These are phyloP conservation scores for Cephus cinctus DNA, from an alignment of 1,140 invertebrate genomes.

Conservation along the genomic window DNA sequence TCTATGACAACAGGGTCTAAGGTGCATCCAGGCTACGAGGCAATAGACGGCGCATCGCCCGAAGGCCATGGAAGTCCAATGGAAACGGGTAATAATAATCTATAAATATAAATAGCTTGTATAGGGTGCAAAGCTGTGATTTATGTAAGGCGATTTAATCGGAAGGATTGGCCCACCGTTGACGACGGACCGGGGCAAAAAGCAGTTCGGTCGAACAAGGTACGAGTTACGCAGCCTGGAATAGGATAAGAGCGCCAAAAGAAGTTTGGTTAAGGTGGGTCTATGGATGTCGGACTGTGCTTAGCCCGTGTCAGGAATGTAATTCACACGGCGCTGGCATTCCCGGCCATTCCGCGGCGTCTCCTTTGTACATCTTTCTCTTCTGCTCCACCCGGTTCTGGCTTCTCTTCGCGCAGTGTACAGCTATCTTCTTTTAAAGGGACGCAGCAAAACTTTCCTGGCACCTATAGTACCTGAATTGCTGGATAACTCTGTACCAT, in stretches of 20 bases:
- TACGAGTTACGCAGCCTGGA: slow-evolving; percentile 21
- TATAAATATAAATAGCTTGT: not conserved
- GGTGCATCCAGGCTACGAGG: no score
- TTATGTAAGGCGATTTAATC: not conserved
- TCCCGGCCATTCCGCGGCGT: slow-evolving; percentile 38
- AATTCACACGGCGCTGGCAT: slow-evolving; percentile 48
- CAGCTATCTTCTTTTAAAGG: no score
- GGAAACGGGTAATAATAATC: not conserved
- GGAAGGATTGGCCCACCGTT: slow-evolving; percentile 18
- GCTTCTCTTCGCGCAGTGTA: slow-evolving; percentile 27
- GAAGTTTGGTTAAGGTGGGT: slow-evolving; percentile 34
- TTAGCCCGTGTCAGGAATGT: slow-evolving; percentile 48
- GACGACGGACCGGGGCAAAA: slow-evolving; percentile 1
- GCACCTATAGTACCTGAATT: no score
- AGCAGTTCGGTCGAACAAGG: slow-evolving; percentile 27
- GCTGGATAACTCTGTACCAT: no score
- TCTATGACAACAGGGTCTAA: no score
- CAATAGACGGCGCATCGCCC: no score
- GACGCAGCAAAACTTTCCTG: no score
- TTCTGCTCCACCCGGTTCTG: slow-evolving; percentile 14
- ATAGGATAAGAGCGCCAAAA: slow-evolving; percentile 15
- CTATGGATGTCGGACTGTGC: slow-evolving; percentile 33
- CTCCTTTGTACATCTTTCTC: slow-evolving; percentile 26
- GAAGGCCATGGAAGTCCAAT: no score
- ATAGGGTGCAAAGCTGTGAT: not conserved